Evolutionary conservation across 2,113 vertebrate genomes (phyloP).

Genomic region (Gallinago paraguaiae): DNA sequence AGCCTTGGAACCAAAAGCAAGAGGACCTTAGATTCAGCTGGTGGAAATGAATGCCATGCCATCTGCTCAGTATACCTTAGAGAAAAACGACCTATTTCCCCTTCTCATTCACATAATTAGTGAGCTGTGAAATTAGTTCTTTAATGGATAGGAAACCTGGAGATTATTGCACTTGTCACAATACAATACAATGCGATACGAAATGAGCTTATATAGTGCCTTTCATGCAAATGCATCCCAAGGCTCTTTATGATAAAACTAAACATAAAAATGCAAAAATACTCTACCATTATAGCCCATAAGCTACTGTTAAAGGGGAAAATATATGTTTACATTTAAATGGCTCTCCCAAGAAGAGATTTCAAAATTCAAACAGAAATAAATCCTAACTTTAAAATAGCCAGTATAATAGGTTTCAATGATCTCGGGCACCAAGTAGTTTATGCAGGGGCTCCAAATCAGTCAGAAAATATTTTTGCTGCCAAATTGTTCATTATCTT

Average conservation of each 20-base stretch:
- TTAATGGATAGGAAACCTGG: slow-evolving; percentile 74
- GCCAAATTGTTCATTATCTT: slow-evolving; percentile 59
- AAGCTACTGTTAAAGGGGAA: slow-evolving; percentile 45
- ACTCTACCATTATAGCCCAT: slow-evolving; percentile 35
- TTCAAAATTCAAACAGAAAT: slow-evolving; percentile 54
- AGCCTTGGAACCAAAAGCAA: slow-evolving; percentile 13
- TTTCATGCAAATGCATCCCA: slow-evolving; percentile 67
- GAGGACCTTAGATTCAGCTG: slow-evolving; percentile 2
- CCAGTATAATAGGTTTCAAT: neutral
- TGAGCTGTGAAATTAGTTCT: slow-evolving; percentile 82
- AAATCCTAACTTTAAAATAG: slow-evolving; percentile 50
- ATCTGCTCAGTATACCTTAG: slow-evolving; percentile 70
- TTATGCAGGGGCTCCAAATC: slow-evolving; percentile 7
- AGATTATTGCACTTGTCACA: slow-evolving; percentile 69
- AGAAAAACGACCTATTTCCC: slow-evolving; percentile 70
- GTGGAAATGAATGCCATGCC: slow-evolving; percentile 48
- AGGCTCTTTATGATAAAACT: slow-evolving; percentile 69
- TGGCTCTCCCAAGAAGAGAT: slow-evolving; percentile 17
- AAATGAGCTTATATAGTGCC: slow-evolving; percentile 60
- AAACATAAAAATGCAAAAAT: slow-evolving; percentile 67
- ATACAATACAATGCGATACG: slow-evolving; percentile 55
- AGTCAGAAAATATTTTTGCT: slow-evolving; percentile 29
- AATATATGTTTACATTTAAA: slow-evolving; percentile 39
- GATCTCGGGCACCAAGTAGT: neutral
- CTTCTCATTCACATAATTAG: slow-evolving; percentile 76